A percentile compares a stretch with the other conserved stretches of the same genome.
These are phyloP conservation scores for Gobionotothen gibberifrons DNA, from an alignment of 2,797 vertebrate species.

Conservation along the genomic window DNA sequence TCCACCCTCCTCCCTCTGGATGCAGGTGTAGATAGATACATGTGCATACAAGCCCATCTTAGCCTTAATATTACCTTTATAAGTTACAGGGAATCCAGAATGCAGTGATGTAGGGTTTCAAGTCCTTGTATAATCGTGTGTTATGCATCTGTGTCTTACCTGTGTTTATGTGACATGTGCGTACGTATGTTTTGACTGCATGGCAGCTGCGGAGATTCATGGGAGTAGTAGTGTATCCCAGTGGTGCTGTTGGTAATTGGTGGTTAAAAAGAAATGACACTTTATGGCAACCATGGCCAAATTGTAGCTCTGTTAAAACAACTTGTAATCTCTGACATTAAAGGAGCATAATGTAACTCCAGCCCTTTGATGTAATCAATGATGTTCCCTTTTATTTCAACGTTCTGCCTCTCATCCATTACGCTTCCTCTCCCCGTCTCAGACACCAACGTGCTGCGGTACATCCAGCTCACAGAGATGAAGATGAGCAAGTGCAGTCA, in stretches of 20 bases:
- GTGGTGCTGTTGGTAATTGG: background rate
- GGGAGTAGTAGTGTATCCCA: background rate
- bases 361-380: background rate
- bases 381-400: background rate
- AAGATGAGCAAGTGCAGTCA: conserved; percentile 90
- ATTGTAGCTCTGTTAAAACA: background rate
- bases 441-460: conserved; percentile 95
- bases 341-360: background rate
- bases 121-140: background rate
- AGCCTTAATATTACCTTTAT: background rate
- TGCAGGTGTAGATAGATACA: background rate
- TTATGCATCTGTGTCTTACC: too few species aligned
- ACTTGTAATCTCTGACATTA: background rate
- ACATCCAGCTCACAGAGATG: conserved; percentile 96
- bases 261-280: background rate
- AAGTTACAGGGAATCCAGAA: background rate
- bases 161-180: background rate
- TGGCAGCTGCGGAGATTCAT: background rate
- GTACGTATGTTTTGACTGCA: background rate
- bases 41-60: background rate
- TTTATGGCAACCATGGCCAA: background rate
- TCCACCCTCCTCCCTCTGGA: background rate
- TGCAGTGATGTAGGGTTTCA: background rate
- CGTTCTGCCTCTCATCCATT: conserved; percentile 8
- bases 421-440: conserved; percentile 40